Conservation (phyloP, 2,113 vertebrate genomes). For the Oryzias woworae region DNA sequence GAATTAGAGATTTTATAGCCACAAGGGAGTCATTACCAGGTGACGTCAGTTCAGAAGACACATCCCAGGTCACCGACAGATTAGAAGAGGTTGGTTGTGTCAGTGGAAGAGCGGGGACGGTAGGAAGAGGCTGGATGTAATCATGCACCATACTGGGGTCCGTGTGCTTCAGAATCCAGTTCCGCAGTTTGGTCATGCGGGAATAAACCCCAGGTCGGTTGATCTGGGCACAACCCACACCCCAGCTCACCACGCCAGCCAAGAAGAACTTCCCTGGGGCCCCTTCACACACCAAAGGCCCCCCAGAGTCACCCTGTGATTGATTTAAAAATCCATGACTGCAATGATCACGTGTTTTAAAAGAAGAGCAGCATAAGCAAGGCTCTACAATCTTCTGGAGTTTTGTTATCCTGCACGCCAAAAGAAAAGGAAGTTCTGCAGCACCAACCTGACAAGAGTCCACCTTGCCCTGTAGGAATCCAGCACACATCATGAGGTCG, state of each 20-base stretch:
- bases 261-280: conserved; percentile 89
- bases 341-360: no score
- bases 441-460: conserved; percentile 92
- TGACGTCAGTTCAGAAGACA: neutral
- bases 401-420: no score
- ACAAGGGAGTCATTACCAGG: conserved; percentile 44
- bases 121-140: neutral
- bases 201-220: conserved; percentile 90
- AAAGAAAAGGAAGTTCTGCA: neutral
- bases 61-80: neutral
- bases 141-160: conserved; percentile 32
- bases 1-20: no score
- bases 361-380: no score
- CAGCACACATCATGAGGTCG: conserved; percentile 91
- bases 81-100: conserved; percentile 4
- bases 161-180: conserved; percentile 84
- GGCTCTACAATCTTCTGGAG: no score
- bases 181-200: conserved; percentile 83
- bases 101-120: conserved; percentile 4
- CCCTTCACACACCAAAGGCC: conserved; percentile 91
- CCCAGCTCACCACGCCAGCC: conserved; percentile 95
- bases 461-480: conserved; percentile 90
- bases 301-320: conserved; percentile 92
- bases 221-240: conserved; percentile 88
- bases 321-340: no score